phyloP scores from a whole-genome alignment of 2,888 invertebrate genomes.

The Smittia sp. region DNA sequence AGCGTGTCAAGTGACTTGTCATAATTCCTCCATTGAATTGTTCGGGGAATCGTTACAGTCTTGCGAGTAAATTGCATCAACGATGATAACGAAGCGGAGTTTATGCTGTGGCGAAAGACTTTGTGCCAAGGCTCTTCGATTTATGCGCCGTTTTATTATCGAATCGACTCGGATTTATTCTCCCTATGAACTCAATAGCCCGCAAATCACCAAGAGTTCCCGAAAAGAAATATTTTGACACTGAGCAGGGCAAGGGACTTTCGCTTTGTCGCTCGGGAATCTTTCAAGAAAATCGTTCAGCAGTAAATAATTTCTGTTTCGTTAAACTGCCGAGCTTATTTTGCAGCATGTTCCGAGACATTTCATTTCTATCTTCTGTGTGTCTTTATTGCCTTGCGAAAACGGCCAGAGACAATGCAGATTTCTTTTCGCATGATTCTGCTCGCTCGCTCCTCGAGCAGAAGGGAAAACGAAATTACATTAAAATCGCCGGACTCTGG shows the following conservation, averaged over 20 bases:
- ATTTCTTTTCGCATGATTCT: slow-evolving; percentile 4
- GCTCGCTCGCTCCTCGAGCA: background rate
- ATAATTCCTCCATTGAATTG: slow-evolving; percentile 18
- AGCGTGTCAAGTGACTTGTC: slow-evolving; percentile 1
- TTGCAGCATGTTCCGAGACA: slow-evolving; percentile 23
- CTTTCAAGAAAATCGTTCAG: background rate
- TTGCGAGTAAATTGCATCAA: slow-evolving; percentile 3
- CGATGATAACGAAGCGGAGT: background rate
- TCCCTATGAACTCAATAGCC: background rate
- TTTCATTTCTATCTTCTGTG: slow-evolving; percentile 11
- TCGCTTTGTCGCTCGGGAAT: background rate
- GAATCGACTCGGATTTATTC: slow-evolving; percentile 10
- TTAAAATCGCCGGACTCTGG: background rate
- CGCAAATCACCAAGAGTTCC: background rate
- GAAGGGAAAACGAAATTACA: slow-evolving; percentile 15
- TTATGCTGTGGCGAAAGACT: background rate
- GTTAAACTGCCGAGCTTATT: slow-evolving; percentile 24
- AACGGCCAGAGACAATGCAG: slow-evolving; percentile 4
- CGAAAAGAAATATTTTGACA: slow-evolving; percentile 13
- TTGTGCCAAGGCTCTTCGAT: background rate
- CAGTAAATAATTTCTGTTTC: slow-evolving; percentile 31
- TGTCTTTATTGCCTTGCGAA: slow-evolving; percentile 9
- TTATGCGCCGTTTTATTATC: slow-evolving; percentile 13
- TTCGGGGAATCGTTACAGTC: no score
- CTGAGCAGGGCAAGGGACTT: background rate